These are phyloP conservation scores for Polypterus bichir DNA, from an alignment of 2,113 vertebrate species.

Conservation along the genomic window DNA sequence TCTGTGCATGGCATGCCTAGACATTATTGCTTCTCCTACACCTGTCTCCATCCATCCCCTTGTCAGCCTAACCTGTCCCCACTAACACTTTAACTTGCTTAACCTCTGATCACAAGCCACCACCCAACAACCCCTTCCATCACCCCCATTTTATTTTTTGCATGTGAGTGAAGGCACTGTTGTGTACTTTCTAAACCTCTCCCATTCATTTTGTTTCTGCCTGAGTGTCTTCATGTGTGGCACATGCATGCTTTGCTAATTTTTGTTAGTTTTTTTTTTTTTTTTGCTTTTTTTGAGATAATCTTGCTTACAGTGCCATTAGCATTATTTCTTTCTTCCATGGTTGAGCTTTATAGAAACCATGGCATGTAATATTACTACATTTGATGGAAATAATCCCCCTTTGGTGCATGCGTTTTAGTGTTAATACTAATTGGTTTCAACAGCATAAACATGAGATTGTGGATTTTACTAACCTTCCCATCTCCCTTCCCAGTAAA, in stretches of 20 bases:
- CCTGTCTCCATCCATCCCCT: slow-evolving; percentile 35
- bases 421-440: slow-evolving; percentile 41
- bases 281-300: slow-evolving; percentile 8
- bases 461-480: slow-evolving; percentile 57
- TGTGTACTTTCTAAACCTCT: slow-evolving; percentile 11
- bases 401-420: slow-evolving; percentile 69
- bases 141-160: slow-evolving; percentile 44
- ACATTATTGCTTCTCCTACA: slow-evolving; percentile 39
- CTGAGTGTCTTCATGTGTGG: slow-evolving; percentile 35
- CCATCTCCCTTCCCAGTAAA: slow-evolving; percentile 40
- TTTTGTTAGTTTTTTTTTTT: slow-evolving; percentile 6
- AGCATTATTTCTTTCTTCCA: slow-evolving; percentile 28
- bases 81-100: slow-evolving; percentile 24
- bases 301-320: slow-evolving; percentile 27
- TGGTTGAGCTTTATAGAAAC: slow-evolving; percentile 38
- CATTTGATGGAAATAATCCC: slow-evolving; percentile 41
- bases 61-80: slow-evolving; percentile 37
- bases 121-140: slow-evolving; percentile 20
- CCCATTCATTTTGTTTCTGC: slow-evolving; percentile 27
- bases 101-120: slow-evolving; percentile 11
- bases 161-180: slow-evolving; percentile 57
- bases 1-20: slow-evolving; percentile 86
- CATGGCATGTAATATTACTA: slow-evolving; percentile 67
- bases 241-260: slow-evolving; percentile 41
- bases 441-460: too few relatives aligned